These are phyloP conservation scores for Diglossa cyanea DNA, from an alignment of 2,797 vertebrate species.

Conservation along the genomic window DNA sequence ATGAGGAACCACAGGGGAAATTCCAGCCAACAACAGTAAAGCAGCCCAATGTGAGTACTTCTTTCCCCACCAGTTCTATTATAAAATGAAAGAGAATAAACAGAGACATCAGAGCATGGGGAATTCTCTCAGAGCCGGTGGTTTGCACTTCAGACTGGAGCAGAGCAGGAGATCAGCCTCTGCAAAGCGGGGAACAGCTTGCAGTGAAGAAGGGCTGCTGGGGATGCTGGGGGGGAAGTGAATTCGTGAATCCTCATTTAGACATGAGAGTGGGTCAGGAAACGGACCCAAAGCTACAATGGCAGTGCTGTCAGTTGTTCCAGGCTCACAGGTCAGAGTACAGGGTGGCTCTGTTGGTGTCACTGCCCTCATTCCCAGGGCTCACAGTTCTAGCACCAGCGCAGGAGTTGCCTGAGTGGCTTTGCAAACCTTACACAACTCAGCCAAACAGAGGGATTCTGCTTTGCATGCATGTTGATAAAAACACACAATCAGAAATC, in stretches of 20 bases:
- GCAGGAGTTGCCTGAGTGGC: not conserved
- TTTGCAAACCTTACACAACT: not conserved
- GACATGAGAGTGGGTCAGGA: not conserved
- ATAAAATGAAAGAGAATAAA: not conserved
- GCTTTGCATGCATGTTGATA: not conserved
- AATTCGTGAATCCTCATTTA: not conserved
- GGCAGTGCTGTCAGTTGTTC: not conserved
- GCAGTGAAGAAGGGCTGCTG: not conserved
- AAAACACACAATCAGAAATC: not conserved
- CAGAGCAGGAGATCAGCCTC: not conserved
- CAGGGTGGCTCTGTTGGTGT: not conserved
- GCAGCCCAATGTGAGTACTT: not conserved
- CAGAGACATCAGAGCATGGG: not conserved
- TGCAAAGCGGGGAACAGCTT: not conserved
- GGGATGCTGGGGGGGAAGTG: not conserved
- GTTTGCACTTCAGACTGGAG: not conserved
- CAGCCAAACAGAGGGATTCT: not conserved
- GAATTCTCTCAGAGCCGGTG: not conserved
- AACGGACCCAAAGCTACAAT: fast-evolving
- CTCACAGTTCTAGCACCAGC: not conserved
- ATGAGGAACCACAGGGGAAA: not conserved
- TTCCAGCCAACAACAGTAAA: not conserved
- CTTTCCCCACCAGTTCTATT: not conserved
- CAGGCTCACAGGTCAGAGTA: not conserved
- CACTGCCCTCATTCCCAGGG: not conserved